Percentiles rank a stretch among this genome's conserved stretches.
These are phyloP conservation scores for Pyrocoelia pectoralis DNA, from an alignment of 2,888 invertebrate species.

Conservation along the genomic window DNA sequence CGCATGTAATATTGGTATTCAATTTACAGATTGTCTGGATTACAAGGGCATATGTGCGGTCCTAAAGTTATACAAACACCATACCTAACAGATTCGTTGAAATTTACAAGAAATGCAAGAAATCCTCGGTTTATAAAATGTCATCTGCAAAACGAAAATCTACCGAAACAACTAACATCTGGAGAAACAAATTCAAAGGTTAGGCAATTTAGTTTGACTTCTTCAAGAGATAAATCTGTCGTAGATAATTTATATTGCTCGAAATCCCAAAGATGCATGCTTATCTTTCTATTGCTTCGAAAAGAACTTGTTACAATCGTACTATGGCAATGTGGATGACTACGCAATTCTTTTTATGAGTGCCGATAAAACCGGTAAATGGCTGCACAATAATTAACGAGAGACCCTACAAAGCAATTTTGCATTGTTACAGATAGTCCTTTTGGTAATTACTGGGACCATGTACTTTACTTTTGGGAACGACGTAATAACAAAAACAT, in stretches of 20 bases:
- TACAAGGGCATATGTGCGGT: too few relatives aligned
- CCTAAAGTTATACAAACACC: too few relatives aligned
- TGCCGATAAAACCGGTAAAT: background rate
- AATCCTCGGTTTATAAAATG: background rate
- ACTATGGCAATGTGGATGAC: background rate
- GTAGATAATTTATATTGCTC: background rate
- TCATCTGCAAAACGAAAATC: background rate
- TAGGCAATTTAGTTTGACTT: background rate
- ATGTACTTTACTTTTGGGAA: conserved; percentile 37
- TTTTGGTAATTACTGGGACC: conserved; percentile 35
- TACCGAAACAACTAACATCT: background rate
- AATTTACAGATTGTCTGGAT: too few relatives aligned
- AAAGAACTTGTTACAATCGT: background rate
- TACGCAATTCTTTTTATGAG: background rate
- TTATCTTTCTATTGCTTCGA: background rate
- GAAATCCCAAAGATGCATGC: conserved; percentile 1
- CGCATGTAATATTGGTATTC: too few relatives aligned
- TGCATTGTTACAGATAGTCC: conserved; percentile 2
- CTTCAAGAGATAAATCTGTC: background rate
- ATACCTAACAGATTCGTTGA: background rate
- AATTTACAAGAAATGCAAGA: background rate
- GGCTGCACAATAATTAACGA: background rate
- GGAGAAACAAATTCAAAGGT: background rate
- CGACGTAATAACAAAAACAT: too few relatives aligned
- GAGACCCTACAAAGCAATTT: background rate